A percentile compares a stretch with the other conserved stretches of the same genome.
Conservation (phyloP, 2,113 vertebrate genomes). For the Pterocles burchelli region DNA sequence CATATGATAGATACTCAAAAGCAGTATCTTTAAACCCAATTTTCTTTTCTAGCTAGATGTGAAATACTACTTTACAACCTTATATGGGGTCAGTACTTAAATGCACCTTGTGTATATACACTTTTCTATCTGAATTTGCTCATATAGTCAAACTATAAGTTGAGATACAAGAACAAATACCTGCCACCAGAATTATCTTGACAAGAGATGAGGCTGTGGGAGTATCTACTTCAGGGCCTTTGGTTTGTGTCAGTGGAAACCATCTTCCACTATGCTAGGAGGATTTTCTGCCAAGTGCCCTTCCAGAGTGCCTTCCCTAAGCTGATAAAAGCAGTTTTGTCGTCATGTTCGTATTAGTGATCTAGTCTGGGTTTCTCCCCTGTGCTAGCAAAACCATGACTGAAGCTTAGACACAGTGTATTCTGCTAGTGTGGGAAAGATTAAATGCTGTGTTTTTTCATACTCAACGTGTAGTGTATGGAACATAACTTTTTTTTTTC, state of each 20-base stretch:
- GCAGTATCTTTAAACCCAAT: neutral
- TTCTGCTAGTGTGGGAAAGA: neutral
- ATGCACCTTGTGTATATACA: neutral
- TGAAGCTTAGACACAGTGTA: neutral
- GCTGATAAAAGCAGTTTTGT: neutral
- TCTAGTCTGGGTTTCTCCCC: neutral
- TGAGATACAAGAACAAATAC: neutral
- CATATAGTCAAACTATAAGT: neutral
- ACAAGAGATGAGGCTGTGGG: neutral
- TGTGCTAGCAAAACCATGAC: neutral
- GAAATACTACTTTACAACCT: neutral
- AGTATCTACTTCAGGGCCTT: neutral
- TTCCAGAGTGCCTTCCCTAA: neutral
- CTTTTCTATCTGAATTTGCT: neutral
- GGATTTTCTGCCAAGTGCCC: neutral
- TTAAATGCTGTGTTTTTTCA: neutral
- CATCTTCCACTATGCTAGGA: neutral
- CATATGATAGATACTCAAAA: neutral
- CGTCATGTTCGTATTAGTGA: neutral
- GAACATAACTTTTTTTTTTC: constrained; percentile 36
- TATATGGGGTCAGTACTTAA: neutral
- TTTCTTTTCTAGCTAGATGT: neutral
- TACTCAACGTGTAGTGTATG: neutral
- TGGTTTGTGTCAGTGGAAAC: neutral
- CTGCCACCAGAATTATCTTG: neutral